Evolutionary conservation across 2,113 vertebrate species (phyloP), one percentile per base, ranked within the genome.

Genomic region (Ascaphus truei): DNA sequence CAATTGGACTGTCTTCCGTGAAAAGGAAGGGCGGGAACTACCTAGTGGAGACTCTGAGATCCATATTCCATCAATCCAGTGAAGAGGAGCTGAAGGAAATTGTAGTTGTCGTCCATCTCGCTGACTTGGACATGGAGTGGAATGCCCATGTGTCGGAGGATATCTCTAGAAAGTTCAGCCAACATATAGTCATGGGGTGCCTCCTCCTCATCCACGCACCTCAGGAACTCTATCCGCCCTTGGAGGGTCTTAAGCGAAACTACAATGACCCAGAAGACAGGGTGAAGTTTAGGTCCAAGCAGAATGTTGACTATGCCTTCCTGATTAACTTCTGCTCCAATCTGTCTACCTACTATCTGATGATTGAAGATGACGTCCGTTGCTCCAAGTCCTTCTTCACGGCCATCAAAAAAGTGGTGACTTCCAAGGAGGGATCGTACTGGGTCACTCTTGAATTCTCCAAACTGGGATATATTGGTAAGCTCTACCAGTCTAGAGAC

Each of bases 401-500:
- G 0, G 34, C 77, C 41, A 90, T 98, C 58, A 89, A 73, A 47
- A 81, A 51, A 36, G 83, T 73, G 0, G n/a, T 92, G 10, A 37
- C 37, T 2, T 69, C 86, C 63, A 52, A n/a, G 2, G 71, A 78
- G 5, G 56, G 73, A n/a, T 45, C 57, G 1, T 77, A 41, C 16
- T 97, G 95, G 94, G 86, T 88, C 15, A 93, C 74, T 1, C 72
- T 96, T 3, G 94, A 98, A 39, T 96, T 98, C 72, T 98, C 95
- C 22, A 78, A 77, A 50, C 86, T 96, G 25, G 92, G 92, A 11
- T 91, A 90, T 73, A 94, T 95, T 0, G 94, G 95, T 0, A 94
- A 95, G 62, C 92, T 96, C 9, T 93, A 96, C 73, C 89, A 29
- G 45, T 89, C 88, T 0, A 73, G 53, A 0, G 84, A 96, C 41